Conservation (phyloP, 35 echinoderm and acorn worm species). For the Heliocidaris erythrogramma region DNA sequence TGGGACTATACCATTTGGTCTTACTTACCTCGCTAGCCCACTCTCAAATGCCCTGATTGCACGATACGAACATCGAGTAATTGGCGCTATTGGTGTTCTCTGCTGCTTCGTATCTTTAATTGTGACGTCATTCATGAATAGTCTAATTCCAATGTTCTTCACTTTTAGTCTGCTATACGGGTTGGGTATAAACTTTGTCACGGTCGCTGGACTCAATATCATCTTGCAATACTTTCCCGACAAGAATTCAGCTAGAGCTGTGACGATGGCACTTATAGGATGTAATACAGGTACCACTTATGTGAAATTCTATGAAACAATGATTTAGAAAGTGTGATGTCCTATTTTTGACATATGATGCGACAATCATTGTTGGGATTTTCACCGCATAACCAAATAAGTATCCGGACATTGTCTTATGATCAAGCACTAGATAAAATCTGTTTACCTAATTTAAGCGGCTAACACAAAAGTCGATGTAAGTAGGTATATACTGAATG, state of each 20-base stretch:
- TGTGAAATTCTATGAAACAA: background rate
- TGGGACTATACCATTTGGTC: slow-evolving; percentile 82
- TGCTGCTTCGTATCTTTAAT: slow-evolving; percentile 63
- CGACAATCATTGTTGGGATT: too few relatives aligned
- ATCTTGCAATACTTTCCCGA: slow-evolving; percentile 82
- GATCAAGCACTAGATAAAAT: background rate
- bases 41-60: slow-evolving; percentile 69
- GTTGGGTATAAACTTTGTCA: slow-evolving; percentile 80
- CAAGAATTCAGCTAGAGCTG: slow-evolving; percentile 71
- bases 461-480: too few relatives aligned
- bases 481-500: too few relatives aligned
- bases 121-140: slow-evolving; percentile 65
- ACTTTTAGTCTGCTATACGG: slow-evolving; percentile 84
- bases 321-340: too few relatives aligned
- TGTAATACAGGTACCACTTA: slow-evolving; percentile 68
- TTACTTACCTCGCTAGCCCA: slow-evolving; percentile 76
- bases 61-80: slow-evolving; percentile 60
- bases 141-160: slow-evolving; percentile 67
- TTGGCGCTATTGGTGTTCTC: slow-evolving; percentile 58
- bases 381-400: background rate
- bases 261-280: slow-evolving; percentile 74
- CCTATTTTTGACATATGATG: too few relatives aligned
- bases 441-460: too few relatives aligned
- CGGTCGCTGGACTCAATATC: slow-evolving; percentile 74
- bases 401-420: background rate